Conservation (phyloP, 2,113 vertebrate genomes). For the Apteryx mantelli region DNA sequence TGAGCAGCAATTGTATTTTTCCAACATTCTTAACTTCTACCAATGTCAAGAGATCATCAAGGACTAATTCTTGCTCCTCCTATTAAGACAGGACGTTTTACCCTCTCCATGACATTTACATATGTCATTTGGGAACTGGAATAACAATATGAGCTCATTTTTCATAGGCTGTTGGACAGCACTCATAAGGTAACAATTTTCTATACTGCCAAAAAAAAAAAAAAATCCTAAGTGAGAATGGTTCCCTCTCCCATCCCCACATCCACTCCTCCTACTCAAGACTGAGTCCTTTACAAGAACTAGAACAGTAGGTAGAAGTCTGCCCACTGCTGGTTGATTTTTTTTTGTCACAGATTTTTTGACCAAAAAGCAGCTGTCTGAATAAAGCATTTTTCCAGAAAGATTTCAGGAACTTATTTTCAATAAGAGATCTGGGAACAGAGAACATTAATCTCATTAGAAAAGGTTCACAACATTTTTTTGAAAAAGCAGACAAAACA, state of each 20-base stretch:
- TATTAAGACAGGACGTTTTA: neutral
- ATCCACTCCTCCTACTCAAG: neutral
- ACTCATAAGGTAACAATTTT: neutral
- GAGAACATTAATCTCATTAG: neutral
- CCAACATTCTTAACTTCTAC: neutral
- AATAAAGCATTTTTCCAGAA: neutral
- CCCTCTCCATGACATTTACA: neutral
- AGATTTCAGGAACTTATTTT: neutral
- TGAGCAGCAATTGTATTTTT: neutral
- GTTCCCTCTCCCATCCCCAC: neutral
- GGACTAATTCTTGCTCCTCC: neutral
- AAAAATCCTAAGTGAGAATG: neutral
- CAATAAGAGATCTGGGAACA: neutral
- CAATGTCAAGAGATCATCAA: neutral
- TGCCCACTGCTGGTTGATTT: neutral
- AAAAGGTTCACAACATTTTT: neutral
- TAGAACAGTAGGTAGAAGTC: neutral
- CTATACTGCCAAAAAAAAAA: rapidly evolving
- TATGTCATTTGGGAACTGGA: neutral
- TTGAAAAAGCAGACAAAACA: neutral
- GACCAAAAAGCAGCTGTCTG: neutral
- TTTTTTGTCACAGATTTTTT: neutral
- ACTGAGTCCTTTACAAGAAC: neutral
- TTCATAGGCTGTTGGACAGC: neutral
- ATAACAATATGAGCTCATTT: neutral